Conservation (phyloP, 2,888 invertebrate genomes). For the Steromphala cineraria region DNA sequence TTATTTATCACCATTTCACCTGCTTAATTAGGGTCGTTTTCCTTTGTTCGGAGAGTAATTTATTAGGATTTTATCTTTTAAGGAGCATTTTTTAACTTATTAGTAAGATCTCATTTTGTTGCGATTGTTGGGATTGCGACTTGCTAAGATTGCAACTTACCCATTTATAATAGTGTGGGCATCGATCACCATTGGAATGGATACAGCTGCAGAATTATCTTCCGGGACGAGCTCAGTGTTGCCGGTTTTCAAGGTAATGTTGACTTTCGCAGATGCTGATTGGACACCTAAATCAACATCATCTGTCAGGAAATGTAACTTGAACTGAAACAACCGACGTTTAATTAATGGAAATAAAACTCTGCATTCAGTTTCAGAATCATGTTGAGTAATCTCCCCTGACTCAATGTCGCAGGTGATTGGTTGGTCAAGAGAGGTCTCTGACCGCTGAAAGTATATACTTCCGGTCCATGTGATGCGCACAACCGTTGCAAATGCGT, state of each 20-base stretch:
- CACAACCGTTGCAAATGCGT: slow-evolving; percentile 2
- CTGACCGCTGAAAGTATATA: not conserved
- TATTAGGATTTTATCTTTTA: no score
- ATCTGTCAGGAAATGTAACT: not conserved
- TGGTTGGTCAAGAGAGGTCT: not conserved
- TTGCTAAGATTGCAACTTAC: not conserved
- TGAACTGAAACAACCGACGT: not conserved
- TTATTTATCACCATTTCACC: no score
- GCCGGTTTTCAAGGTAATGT: not conserved
- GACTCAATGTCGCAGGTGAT: not conserved
- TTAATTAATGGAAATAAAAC: not conserved
- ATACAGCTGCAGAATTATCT: not conserved
- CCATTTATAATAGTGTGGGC: slow-evolving; percentile 5
- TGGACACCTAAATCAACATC: not conserved
- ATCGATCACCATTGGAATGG: not conserved
- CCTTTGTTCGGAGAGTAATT: no score
- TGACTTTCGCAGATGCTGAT: not conserved
- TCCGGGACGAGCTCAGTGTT: not conserved
- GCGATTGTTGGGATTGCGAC: no score
- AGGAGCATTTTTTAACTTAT: no score
- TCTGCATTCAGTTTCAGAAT: not conserved
- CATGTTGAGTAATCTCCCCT: not conserved
- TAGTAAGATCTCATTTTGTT: no score
- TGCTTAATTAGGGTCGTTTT: no score
- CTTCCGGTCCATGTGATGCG: slow-evolving; percentile 3